Evolutionary conservation across 2,888 invertebrate species (phyloP), one percentile per base, ranked within the genome.

Genomic region (Drosophila hawaiiensis): DNA sequence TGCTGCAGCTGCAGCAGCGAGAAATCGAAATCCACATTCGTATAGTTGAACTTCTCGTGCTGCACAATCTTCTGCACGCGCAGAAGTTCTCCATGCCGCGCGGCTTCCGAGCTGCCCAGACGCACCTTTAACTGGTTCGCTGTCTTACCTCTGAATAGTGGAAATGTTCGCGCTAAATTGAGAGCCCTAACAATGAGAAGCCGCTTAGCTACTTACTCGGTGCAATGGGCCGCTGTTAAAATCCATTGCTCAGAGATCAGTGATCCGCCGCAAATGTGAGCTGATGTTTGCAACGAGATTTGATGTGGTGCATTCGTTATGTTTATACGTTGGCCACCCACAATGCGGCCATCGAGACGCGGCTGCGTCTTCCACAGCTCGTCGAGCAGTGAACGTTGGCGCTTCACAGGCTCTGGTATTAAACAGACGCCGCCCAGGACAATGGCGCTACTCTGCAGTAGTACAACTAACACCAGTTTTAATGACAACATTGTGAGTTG

Each of bases 11-110:
- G 94, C 10, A 96, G 80, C 1, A 95, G 83, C 0, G 95, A 95
- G 39, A 95, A 94, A 62, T 96, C 96, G 66, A 94, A 94, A 69
- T 95, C 95, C 90, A 95, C 94, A 61, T 92, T 94, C 19, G 93
- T 92, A 75, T 94, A 95, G 16, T 93, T 92, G 81, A 95, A 96
- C 12, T 93, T 91, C 19, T 94, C 94, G 76, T 96, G 95, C 66
- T 93, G 93, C 2, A 94, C 83, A 10, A 95, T 87, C 55, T 94
- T 93, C 0, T 93, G 93, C 0, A 95, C 94, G 16, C 93, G 92
- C 9, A 95, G 92, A 0, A 95, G 5, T 39, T 92, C 79, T 0
- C 96, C 96, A 0, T 94, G 95, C 0, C 82, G 53, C 0, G 92
- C 86, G 25, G 92, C 93, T 43, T 93, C 94, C 0, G 95, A 94